Percentiles rank a stretch among this genome's conserved stretches.
These are phyloP conservation scores for Urocitellus parryii DNA, from an alignment of 2,113 vertebrate genomes.

Conservation along the genomic window DNA sequence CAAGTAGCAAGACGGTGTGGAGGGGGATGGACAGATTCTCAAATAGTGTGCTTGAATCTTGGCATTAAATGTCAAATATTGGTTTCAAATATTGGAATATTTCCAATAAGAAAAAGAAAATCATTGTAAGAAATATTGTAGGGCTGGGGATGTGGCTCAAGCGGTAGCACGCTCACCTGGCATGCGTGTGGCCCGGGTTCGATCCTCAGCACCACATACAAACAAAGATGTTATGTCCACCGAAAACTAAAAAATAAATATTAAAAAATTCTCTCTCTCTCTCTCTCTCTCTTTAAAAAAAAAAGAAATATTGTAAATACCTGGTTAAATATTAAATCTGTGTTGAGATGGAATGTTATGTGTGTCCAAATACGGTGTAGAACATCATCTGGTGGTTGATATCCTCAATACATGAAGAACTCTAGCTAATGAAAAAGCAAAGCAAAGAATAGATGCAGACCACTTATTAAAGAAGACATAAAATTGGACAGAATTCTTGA, in stretches of 20 bases:
- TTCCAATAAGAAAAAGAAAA: not conserved
- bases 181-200: too few relatives aligned
- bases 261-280: too few relatives aligned
- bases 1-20: not conserved
- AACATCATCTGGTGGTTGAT: not conserved
- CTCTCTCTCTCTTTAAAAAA: too few relatives aligned
- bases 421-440: not conserved
- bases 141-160: too few relatives aligned
- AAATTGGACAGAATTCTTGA: not conserved
- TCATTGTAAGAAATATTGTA: constrained; percentile 21
- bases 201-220: too few relatives aligned
- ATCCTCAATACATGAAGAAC: not conserved
- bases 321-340: constrained; percentile 22
- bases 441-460: not conserved
- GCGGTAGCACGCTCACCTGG: too few relatives aligned
- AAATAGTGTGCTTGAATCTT: not conserved
- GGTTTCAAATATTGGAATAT: not conserved
- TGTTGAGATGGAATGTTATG: not conserved
- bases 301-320: constrained; percentile 15
- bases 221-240: too few relatives aligned
- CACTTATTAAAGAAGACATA: not conserved
- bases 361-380: not conserved
- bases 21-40: not conserved
- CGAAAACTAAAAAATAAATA: too few relatives aligned
- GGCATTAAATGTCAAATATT: not conserved